These are phyloP conservation scores for Parasteatoda lunata DNA, from an alignment of 2,888 invertebrate species.

Conservation along the genomic window DNA sequence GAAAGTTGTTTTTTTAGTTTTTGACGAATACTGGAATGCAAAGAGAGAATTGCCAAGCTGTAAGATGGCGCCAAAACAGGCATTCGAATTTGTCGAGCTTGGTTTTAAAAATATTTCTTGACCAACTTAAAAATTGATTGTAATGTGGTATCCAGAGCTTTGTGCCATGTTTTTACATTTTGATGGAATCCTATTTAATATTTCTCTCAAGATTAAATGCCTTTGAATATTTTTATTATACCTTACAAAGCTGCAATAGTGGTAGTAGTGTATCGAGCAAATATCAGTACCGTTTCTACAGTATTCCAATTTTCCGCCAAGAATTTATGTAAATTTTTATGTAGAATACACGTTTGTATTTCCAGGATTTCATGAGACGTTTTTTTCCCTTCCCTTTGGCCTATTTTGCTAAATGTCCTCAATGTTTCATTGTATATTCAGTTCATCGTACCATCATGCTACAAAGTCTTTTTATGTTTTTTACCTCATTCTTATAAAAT, in stretches of 20 bases:
- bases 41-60: too few relatives aligned
- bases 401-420: constrained; percentile 27
- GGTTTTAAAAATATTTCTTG: too few relatives aligned
- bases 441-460: constrained; percentile 37
- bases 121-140: neutral
- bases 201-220: constrained; percentile 34
- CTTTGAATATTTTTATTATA: constrained; percentile 41
- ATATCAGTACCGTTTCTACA: constrained; percentile 45
- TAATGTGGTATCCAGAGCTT: constrained; percentile 42
- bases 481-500: constrained; percentile 35
- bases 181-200: constrained; percentile 20
- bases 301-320: constrained; percentile 63
- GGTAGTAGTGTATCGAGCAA: neutral
- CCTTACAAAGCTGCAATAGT: too few relatives aligned
- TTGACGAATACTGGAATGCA: too few relatives aligned
- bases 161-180: constrained; percentile 34
- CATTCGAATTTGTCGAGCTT: too few relatives aligned
- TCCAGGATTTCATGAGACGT: constrained; percentile 47
- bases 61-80: too few relatives aligned
- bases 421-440: constrained; percentile 45
- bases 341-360: constrained; percentile 45
- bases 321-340: constrained; percentile 55
- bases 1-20: too few relatives aligned
- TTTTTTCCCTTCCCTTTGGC: constrained; percentile 25
- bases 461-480: constrained; percentile 62